These are phyloP conservation scores for Caerostris darwini DNA, from an alignment of 1,140 invertebrate species.

Conservation along the genomic window DNA sequence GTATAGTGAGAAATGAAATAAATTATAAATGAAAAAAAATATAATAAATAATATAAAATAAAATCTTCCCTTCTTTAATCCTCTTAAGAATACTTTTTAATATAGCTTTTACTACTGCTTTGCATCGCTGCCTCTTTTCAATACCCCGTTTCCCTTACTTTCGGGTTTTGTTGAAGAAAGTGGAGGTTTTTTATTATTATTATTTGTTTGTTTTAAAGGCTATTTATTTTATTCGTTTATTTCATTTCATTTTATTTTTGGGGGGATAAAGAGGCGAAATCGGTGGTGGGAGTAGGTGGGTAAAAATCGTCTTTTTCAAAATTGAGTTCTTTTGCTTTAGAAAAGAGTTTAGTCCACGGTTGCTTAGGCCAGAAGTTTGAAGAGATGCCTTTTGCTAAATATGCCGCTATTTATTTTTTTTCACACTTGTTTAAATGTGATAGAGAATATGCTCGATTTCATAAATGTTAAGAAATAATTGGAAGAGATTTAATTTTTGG, in stretches of 20 bases:
- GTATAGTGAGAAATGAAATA: slow-evolving; percentile 66
- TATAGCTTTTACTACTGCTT: slow-evolving; percentile 69
- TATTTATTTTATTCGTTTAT: too few species aligned
- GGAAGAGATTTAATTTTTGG: too few species aligned
- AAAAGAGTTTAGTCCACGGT: not conserved
- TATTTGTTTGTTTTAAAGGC: too few species aligned
- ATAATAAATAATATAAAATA: not conserved
- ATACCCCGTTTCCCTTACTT: not conserved
- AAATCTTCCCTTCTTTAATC: slow-evolving; percentile 28
- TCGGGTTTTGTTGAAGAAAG: not conserved
- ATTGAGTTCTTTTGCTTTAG: not conserved
- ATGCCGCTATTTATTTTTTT: too few species aligned
- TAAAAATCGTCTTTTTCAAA: slow-evolving; percentile 2
- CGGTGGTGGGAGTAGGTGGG: too few species aligned
- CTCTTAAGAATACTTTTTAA: slow-evolving; percentile 70
- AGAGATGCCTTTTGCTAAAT: not conserved
- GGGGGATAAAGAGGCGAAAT: not conserved
- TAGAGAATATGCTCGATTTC: too few species aligned
- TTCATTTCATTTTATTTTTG: not conserved
- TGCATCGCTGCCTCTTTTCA: slow-evolving; percentile 28
- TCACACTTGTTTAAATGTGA: too few species aligned
- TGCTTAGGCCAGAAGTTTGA: slow-evolving; percentile 11
- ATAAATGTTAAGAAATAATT: too few species aligned
- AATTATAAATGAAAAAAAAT: slow-evolving; percentile 32
- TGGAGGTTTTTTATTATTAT: too few species aligned